Evolutionary conservation across 2,113 vertebrate species (phyloP), one percentile per base, ranked within the genome.

Genomic region (Nyctereutes procyonoides): DNA sequence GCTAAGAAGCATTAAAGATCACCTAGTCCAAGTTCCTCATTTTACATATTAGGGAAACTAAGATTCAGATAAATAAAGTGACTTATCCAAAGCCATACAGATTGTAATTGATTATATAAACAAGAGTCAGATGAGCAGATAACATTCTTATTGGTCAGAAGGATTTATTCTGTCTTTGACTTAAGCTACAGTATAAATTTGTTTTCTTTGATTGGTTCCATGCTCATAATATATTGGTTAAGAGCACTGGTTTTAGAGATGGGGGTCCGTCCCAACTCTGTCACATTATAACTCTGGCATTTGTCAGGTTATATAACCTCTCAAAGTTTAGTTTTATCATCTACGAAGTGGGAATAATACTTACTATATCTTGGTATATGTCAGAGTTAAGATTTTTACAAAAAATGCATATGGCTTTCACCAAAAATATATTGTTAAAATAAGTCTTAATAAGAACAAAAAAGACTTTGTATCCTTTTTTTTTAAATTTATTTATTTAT

Each of bases 21-120:
- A 58, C 4, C 32, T 95, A 58, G 15, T 96, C 8, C 17, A 94
- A 55, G 63, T 81, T 38, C 53, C 10, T 97, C 55, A 83, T 80
- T 96, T 90, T 92, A 84, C 62, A 53, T 38, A 43, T 81, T 96
- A n/a, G 22, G 22, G 48, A 97, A 94, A 88, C 35, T 62, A 77
- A 95, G 53, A 53, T 90, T 95, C 32, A 95, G 22, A 80, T 77
- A 73, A 74, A 13, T 77, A 69, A 94, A 93, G 43, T 95, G 55
- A 82, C 14, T 90, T 84, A 38, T 13, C 26, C 62, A 67, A n/a
- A 73, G 20, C 93, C 62, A 84, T 90, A 73, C 1, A 81, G 77
- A 58, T 80, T 74, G 20, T 48, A 93, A 80, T 9, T 67, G 30
- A 85, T 92, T 76, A 67, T 32, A 60, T 88, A 87, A 87, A 71